Conservation (phyloP, 2,888 invertebrate genomes). For the Taphrorychus bicolor region DNA sequence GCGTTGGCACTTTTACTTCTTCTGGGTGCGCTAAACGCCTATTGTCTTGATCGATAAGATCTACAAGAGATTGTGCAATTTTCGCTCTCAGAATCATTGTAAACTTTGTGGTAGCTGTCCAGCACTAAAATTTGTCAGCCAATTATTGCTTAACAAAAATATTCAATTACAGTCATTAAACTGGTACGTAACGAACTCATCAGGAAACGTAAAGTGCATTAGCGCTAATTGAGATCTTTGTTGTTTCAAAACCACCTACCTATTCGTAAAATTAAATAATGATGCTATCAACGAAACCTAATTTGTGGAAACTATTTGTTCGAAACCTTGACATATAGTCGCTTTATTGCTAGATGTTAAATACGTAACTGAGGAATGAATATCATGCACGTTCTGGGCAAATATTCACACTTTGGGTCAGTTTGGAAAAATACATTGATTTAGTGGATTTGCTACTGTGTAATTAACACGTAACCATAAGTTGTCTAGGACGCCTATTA, state of each 20-base stretch:
- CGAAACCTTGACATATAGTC: not conserved
- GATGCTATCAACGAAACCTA: not conserved
- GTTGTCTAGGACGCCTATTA: too few species aligned
- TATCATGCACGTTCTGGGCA: not conserved
- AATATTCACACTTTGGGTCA: too few species aligned
- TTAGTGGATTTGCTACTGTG: too few species aligned
- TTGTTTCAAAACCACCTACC: not conserved
- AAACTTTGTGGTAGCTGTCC: not conserved
- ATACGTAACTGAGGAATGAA: not conserved
- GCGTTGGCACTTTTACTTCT: not conserved
- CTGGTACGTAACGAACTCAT: not conserved
- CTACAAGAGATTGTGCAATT: not conserved
- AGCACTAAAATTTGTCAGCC: too few species aligned
- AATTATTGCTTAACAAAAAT: too few species aligned
- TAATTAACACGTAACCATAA: too few species aligned
- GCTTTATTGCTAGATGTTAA: not conserved
- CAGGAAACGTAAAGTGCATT: not conserved
- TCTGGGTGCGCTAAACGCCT: constrained; percentile 1
- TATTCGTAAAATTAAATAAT: not conserved
- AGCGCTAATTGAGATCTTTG: not conserved
- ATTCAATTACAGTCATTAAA: not conserved
- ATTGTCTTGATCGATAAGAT: constrained; percentile 7
- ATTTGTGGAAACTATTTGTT: not conserved
- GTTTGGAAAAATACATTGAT: too few species aligned
- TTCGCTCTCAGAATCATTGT: not conserved